These are phyloP conservation scores for Heteromormyrus szaboi DNA, from an alignment of 2,797 vertebrate species.

Conservation along the genomic window DNA sequence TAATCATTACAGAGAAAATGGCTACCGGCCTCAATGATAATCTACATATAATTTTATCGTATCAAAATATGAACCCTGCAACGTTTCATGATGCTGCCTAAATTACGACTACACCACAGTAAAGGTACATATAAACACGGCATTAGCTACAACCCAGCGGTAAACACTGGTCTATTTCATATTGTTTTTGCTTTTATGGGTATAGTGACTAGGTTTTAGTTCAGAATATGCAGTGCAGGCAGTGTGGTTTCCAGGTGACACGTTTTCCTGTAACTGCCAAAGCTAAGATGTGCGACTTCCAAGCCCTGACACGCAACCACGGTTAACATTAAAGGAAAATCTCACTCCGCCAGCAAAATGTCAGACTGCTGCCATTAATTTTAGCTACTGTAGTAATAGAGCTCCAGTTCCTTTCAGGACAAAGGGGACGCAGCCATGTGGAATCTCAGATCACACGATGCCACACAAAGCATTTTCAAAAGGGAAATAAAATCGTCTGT, in stretches of 20 bases:
- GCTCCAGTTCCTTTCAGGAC: background rate
- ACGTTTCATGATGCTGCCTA: background rate
- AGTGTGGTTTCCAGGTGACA: background rate
- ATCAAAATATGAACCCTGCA: background rate
- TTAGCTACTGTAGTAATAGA: background rate
- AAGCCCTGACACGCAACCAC: background rate
- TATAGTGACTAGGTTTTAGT: background rate
- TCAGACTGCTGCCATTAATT: slow-evolving; percentile 1
- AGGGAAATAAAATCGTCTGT: background rate
- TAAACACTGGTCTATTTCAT: background rate
- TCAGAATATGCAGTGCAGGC: background rate
- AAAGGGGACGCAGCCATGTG: background rate
- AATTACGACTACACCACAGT: background rate
- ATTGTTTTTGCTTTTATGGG: background rate
- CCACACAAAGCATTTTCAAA: background rate
- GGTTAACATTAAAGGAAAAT: slow-evolving; percentile 8
- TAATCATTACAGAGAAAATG: background rate
- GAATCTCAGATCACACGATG: background rate
- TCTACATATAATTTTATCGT: background rate
- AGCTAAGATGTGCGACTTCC: background rate
- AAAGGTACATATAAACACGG: background rate
- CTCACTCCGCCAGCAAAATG: background rate
- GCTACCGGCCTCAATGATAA: background rate
- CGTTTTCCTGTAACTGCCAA: background rate
- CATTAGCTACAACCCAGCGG: background rate